Base-by-base conservation (phyloP, 2,888 invertebrate species). In the Teinopalpus imperialis region DNA sequence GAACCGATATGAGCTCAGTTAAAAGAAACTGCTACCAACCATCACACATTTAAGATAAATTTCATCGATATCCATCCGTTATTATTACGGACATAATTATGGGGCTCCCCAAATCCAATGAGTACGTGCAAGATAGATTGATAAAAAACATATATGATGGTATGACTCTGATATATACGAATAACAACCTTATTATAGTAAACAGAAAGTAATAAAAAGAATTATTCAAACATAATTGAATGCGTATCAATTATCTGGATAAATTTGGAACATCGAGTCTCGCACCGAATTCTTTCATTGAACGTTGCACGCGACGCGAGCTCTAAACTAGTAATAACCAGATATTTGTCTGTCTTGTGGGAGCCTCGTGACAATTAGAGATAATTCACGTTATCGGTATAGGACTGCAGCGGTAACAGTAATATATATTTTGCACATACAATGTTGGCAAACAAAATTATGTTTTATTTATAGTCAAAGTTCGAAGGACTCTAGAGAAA, bases 361-460 rank as follows among this genome's bases (percentile, higher is more conserved):
- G 39, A 48, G 44, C 52, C 52, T 45, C 24, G 32, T 27, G 24
- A 12, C 49, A 53, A 49, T 46, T 42, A 39, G 24, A 37, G 12
- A 27, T 31, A 31, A 43, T 36, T 37, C 23, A 30, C 10, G 23
- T 12, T 18, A 23, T 23, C 36, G 43, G 18, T 20, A 36, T 31
- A n/a, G 14, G 16, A 27, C 9, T 6, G 5, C 1, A 23, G n/a
- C 12, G 10, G 3, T 8, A 40, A n/a, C n/a, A n/a, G n/a, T n/a
- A n/a, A n/a, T n/a, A n/a, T n/a, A n/a, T 36, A 46, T 8, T 29
- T 5, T 29, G 9, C 32, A 20, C 16, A 37, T 35, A 24, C 24
- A 30, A 36, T 30, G 1, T 10, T 27, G 40, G 36, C 44, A 8
- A n/a, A n/a, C n/a, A n/a, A n/a, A n/a, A n/a, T n/a, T n/a, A n/a